These are phyloP conservation scores for Thalassophryne amazonica DNA, from an alignment of 2,797 vertebrate species.

Conservation along the genomic window DNA sequence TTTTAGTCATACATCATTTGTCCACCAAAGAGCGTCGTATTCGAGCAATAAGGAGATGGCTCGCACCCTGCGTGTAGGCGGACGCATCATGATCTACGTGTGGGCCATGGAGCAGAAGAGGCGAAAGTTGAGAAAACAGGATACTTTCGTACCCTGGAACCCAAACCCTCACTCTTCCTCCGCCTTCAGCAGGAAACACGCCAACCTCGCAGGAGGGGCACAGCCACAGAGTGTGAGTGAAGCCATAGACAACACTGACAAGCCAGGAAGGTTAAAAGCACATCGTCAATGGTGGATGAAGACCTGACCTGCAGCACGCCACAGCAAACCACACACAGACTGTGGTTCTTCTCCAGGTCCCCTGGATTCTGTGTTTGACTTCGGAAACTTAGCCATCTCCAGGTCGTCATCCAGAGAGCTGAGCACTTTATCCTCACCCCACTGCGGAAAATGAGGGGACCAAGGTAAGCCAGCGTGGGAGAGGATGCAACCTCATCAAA, in stretches of 20 bases:
- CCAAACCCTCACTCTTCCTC: conserved; percentile 65
- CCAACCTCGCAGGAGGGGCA: conserved; percentile 39
- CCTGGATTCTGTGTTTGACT: conserved; percentile 79
- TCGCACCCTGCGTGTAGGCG: conserved; percentile 75
- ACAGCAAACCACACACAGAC: conserved; percentile 68
- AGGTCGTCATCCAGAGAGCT: conserved; percentile 68
- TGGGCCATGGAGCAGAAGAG: conserved; percentile 84
- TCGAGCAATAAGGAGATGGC: conserved; percentile 84
- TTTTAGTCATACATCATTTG: conserved; percentile 81
- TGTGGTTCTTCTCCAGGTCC: conserved; percentile 81
- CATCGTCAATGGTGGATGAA: conserved; percentile 67
- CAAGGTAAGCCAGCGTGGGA: conserved; percentile 30
- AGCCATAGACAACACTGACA: conserved; percentile 53
- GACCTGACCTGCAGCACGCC: conserved; percentile 28
- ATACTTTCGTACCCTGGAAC: conserved; percentile 84
- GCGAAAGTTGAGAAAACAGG: conserved; percentile 84
- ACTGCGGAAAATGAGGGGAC: conserved; percentile 34
- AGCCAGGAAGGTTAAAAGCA: conserved; percentile 76
- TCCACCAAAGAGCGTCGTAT: conserved; percentile 78
- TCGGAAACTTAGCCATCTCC: conserved; percentile 64
- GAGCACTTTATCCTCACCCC: conserved; percentile 60
- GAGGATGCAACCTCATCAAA: conserved; percentile 65
- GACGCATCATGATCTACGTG: conserved; percentile 84
- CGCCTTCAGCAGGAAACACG: neutral
- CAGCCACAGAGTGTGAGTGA: conserved; percentile 60